Evolutionary conservation across 2,797 vertebrate genomes (phyloP).

Genomic region (Ptychadena robeensis): DNA sequence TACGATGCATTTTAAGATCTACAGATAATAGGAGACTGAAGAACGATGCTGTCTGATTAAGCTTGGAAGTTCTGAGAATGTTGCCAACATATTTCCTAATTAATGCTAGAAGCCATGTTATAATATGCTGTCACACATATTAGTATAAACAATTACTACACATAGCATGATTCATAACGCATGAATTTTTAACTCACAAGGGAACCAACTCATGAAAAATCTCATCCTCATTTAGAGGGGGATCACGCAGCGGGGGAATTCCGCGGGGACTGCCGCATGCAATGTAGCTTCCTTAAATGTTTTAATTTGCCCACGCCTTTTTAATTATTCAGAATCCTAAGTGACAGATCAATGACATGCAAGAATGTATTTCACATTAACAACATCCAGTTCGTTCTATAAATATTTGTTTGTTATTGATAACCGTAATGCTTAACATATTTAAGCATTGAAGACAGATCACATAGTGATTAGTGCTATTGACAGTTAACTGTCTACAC

Average conservation of each 20-base stretch:
- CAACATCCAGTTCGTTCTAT: constrained; percentile 15
- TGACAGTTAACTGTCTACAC: not conserved
- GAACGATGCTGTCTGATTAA: constrained; percentile 23
- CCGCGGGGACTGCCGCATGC: constrained; percentile 36
- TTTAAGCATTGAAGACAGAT: constrained; percentile 6
- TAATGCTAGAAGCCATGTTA: constrained; percentile 58
- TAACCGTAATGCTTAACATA: constrained; percentile 14
- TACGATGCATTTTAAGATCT: constrained; percentile 9
- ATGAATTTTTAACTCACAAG: constrained; percentile 60
- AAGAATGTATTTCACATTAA: constrained; percentile 16
- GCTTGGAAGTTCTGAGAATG: constrained; percentile 15
- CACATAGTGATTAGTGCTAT: constrained; percentile 1
- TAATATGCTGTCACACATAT: constrained; percentile 61
- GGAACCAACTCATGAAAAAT: constrained; percentile 55
- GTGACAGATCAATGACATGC: constrained; percentile 13
- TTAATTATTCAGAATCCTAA: constrained; percentile 33
- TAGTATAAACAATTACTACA: constrained; percentile 61
- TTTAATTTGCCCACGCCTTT: constrained; percentile 54
- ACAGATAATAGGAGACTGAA: not conserved
- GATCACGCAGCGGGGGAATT: constrained; percentile 49
- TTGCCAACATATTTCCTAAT: constrained; percentile 55
- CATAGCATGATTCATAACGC: constrained; percentile 59
- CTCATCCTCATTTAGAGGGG: constrained; percentile 56
- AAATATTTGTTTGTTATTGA: constrained; percentile 6
- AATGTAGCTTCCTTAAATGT: constrained; percentile 52